These are phyloP conservation scores for Drosophila monieri DNA, from an alignment of 2,888 invertebrate genomes.

Conservation along the genomic window DNA sequence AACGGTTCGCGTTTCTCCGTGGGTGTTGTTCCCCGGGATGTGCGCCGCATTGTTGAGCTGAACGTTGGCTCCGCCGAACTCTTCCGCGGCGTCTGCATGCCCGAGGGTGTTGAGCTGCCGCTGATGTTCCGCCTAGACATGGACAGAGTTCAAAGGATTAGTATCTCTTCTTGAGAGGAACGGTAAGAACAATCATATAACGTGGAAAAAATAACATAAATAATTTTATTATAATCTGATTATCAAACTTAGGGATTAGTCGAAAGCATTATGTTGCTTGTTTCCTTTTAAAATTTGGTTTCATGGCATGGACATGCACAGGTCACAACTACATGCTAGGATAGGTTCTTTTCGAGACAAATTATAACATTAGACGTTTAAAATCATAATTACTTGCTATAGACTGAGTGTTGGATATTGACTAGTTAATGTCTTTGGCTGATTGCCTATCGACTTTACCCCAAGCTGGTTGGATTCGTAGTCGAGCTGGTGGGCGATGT, in stretches of 20 bases:
- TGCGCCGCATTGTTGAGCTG: slow-evolving; percentile 81
- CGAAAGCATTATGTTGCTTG: slow-evolving; percentile 18
- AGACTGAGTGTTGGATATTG: slow-evolving; percentile 27
- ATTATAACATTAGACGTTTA: slow-evolving; percentile 23
- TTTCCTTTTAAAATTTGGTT: not conserved
- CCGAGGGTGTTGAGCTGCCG: slow-evolving; percentile 84
- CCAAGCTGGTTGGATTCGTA: slow-evolving; percentile 82
- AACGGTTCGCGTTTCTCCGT: slow-evolving; percentile 88
- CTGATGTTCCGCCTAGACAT: slow-evolving; percentile 82
- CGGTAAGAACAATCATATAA: slow-evolving; percentile 4
- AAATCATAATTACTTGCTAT: slow-evolving; percentile 63
- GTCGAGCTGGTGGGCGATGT: slow-evolving; percentile 83
- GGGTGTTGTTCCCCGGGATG: slow-evolving; percentile 83
- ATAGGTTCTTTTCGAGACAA: slow-evolving; percentile 2
- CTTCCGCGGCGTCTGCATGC: slow-evolving; percentile 84
- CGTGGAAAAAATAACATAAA: slow-evolving; percentile 17
- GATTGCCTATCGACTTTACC: slow-evolving; percentile 73
- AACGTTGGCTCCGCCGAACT: slow-evolving; percentile 82
- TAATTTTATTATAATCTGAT: slow-evolving; percentile 12
- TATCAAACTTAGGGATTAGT: slow-evolving; percentile 35
- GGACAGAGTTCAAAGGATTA: not conserved
- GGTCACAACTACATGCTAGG: slow-evolving; percentile 29
- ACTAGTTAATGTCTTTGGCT: slow-evolving; percentile 42
- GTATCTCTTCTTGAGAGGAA: not conserved
- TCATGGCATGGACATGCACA: slow-evolving; percentile 15